Percentiles rank a stretch among this genome's conserved stretches.
These are phyloP conservation scores for Pollenia amentaria DNA, from an alignment of 2,888 invertebrate species.

Conservation along the genomic window DNA sequence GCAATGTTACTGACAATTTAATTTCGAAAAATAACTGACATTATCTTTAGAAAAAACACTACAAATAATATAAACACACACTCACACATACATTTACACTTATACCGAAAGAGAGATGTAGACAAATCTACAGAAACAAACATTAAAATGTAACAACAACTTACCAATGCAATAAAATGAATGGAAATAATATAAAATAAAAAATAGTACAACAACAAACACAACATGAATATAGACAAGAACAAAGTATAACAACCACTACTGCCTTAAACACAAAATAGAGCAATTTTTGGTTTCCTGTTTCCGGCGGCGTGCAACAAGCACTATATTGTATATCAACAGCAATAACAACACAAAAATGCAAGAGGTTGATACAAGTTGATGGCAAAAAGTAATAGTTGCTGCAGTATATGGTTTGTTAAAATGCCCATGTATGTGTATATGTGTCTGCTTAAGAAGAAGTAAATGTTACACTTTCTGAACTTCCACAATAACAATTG, in stretches of 20 bases:
- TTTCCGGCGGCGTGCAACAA: conserved; percentile 75
- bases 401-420: conserved; percentile 12
- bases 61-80: conserved; percentile 55
- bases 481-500: conserved; percentile 55
- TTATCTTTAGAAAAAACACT: conserved; percentile 67
- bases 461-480: conserved; percentile 50
- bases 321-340: conserved; percentile 62
- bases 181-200: conserved; percentile 55
- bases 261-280: conserved; percentile 72
- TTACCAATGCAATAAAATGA: conserved; percentile 48
- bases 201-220: conserved; percentile 32
- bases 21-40: conserved; percentile 74
- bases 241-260: conserved; percentile 37
- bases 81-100: conserved; percentile 9
- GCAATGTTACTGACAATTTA: conserved; percentile 74
- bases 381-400: conserved; percentile 33
- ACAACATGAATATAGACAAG: conserved; percentile 52
- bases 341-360: conserved; percentile 36
- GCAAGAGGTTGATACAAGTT: conserved; percentile 55
- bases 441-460: conserved; percentile 16
- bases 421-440: background rate
- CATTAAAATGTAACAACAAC: conserved; percentile 49
- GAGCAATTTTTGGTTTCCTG: conserved; percentile 77
- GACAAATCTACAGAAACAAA: conserved; percentile 20
- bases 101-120: conserved; percentile 4